Percentiles rank a stretch among this genome's conserved stretches.
Conservation (phyloP, 92 coral and sea anemone species). For the Porites evermanni region DNA sequence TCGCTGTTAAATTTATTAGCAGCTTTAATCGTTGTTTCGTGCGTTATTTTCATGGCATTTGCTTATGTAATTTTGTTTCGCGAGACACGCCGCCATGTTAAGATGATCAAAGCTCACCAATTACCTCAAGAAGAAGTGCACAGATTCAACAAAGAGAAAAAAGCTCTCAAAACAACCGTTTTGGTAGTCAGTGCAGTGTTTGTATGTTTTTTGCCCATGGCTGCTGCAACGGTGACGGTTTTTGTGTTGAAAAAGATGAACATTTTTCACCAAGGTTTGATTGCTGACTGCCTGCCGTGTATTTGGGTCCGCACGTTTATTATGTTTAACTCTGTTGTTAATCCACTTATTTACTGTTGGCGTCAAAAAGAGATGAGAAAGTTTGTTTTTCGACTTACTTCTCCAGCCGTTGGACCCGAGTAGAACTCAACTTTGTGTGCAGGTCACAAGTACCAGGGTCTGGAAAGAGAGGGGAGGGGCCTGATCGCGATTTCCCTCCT, state of each 20-base stretch:
- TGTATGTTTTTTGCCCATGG: background rate
- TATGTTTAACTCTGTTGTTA: background rate
- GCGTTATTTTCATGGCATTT: background rate
- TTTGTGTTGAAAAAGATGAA: background rate
- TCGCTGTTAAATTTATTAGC: background rate
- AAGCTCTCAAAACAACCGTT: background rate
- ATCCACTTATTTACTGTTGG: conserved; percentile 10
- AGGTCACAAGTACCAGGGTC: no score
- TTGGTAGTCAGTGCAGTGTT: background rate
- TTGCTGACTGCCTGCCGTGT: background rate
- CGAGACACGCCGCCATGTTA: background rate
- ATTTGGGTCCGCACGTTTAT: background rate
- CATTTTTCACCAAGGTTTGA: background rate
- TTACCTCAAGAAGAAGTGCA: background rate
- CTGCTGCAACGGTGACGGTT: background rate
- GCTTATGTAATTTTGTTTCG: background rate
- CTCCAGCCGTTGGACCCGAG: background rate
- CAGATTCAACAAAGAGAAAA: background rate
- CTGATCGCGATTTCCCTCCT: no score
- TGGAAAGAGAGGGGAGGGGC: no score
- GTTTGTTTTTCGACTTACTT: background rate
- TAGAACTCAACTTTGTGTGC: no score
- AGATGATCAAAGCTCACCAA: background rate
- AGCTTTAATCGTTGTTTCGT: background rate
- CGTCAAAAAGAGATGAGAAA: background rate